Percentiles rank a stretch among this genome's conserved stretches.
These are phyloP conservation scores for Accipiter cooperii DNA, from an alignment of 2,113 vertebrate species.

Conservation along the genomic window DNA sequence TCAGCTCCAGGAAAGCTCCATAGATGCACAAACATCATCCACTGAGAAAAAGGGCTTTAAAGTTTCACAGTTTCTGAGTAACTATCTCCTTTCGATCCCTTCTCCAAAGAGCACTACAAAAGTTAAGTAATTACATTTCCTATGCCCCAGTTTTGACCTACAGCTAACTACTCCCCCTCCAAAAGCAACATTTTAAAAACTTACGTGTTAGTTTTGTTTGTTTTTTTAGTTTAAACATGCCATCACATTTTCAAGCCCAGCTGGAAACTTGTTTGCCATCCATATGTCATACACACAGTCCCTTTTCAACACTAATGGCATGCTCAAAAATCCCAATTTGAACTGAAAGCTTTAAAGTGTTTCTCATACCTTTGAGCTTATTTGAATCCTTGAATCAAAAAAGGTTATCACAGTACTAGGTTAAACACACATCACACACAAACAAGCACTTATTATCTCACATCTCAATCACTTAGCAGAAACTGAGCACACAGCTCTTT, in stretches of 20 bases:
- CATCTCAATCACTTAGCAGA: neutral
- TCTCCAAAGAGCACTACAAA: neutral
- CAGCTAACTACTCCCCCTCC: neutral
- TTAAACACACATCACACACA: neutral
- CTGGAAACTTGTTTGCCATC: neutral
- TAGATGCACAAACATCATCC: neutral
- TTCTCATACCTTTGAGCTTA: neutral
- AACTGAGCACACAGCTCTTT: neutral
- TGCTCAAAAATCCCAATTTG: neutral
- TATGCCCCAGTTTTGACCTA: neutral
- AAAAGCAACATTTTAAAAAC: neutral
- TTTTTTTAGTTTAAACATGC: neutral
- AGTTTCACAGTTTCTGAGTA: neutral
- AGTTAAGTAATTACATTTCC: neutral
- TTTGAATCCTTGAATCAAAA: neutral
- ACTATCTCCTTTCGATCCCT: neutral
- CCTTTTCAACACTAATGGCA: neutral
- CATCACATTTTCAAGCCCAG: neutral
- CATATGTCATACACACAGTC: neutral
- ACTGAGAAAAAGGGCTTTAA: neutral
- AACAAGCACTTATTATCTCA: neutral
- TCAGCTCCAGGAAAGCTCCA: slow-evolving; percentile 10
- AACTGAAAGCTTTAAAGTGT: neutral
- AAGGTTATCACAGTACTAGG: neutral
- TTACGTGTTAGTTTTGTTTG: neutral